These are phyloP conservation scores for Suricata suricatta DNA, from an alignment of 2,113 vertebrate species.

Conservation along the genomic window DNA sequence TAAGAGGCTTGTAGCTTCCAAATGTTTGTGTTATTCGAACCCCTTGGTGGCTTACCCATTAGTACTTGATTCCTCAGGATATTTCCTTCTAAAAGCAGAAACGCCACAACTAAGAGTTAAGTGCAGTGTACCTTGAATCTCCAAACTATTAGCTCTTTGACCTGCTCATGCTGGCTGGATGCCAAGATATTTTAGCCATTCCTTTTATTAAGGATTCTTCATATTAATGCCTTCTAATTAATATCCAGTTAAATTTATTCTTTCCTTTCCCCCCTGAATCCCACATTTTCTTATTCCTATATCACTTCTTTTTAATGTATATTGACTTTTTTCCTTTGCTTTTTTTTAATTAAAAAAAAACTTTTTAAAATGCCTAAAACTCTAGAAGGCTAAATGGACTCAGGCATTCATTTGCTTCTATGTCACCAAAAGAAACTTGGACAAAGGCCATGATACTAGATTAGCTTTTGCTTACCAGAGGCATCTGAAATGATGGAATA, in stretches of 20 bases:
- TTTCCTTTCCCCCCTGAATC: not conserved
- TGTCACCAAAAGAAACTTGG: not conserved
- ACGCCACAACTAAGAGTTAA: not conserved
- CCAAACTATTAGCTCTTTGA: not conserved
- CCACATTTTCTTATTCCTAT: not conserved
- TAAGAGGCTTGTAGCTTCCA: not conserved
- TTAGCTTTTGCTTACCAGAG: not conserved
- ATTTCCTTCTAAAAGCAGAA: constrained; percentile 21
- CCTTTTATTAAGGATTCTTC: constrained; percentile 23
- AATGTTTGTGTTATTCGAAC: not conserved
- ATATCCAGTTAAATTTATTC: not conserved
- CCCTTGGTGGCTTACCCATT: not conserved
- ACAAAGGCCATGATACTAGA: not conserved
- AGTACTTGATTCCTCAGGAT: not conserved
- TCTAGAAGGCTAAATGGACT: not conserved
- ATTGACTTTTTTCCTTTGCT: not conserved
- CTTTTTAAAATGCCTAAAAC: not conserved
- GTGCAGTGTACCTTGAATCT: not conserved
- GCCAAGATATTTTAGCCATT: not conserved
- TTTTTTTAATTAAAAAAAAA: not conserved
- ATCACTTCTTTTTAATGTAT: not conserved
- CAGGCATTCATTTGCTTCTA: not conserved
- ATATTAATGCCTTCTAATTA: not conserved
- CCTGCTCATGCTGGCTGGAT: not conserved
- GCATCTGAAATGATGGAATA: not conserved